A percentile compares a stretch with the other conserved stretches of the same genome.
Conservation (phyloP, 1,140 invertebrate genomes). For the Samia ricini region DNA sequence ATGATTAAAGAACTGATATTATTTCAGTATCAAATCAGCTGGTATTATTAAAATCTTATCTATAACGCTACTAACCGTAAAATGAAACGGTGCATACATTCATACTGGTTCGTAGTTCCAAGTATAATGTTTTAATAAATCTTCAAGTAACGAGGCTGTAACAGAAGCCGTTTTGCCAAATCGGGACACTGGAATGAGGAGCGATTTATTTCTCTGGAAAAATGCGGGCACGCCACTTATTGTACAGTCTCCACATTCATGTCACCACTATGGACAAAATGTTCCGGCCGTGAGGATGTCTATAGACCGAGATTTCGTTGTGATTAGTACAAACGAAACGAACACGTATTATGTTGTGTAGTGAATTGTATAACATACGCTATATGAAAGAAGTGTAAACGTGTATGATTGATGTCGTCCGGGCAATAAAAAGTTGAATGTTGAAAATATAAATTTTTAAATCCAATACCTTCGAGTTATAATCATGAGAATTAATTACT, state of each 20-base stretch:
- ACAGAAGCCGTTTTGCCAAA: conserved; percentile 62
- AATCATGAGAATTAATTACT: too few relatives aligned
- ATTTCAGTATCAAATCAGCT: too few relatives aligned
- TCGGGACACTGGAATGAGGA: conserved; percentile 52
- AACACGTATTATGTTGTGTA: neutral
- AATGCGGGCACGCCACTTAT: conserved; percentile 20
- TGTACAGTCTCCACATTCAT: conserved; percentile 23
- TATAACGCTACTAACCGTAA: conserved; percentile 6
- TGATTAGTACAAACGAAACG: neutral
- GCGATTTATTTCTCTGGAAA: conserved; percentile 50
- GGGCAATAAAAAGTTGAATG: too few relatives aligned
- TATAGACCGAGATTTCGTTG: neutral
- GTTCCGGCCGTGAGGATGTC: conserved; percentile 10
- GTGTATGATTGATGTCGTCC: too few relatives aligned
- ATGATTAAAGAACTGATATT: too few relatives aligned
- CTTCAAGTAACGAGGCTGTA: conserved; percentile 40
- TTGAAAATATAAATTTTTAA: too few relatives aligned
- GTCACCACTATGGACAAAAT: conserved; percentile 26
- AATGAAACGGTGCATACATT: conserved; percentile 36
- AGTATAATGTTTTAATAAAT: conserved; percentile 59
- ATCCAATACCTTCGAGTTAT: too few relatives aligned
- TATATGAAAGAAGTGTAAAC: too few relatives aligned
- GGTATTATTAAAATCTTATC: conserved; percentile 12
- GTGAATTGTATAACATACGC: neutral
- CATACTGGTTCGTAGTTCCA: conserved; percentile 41